Conservation (phyloP, 2,113 vertebrate genomes). For the Maccullochella peelii region DNA sequence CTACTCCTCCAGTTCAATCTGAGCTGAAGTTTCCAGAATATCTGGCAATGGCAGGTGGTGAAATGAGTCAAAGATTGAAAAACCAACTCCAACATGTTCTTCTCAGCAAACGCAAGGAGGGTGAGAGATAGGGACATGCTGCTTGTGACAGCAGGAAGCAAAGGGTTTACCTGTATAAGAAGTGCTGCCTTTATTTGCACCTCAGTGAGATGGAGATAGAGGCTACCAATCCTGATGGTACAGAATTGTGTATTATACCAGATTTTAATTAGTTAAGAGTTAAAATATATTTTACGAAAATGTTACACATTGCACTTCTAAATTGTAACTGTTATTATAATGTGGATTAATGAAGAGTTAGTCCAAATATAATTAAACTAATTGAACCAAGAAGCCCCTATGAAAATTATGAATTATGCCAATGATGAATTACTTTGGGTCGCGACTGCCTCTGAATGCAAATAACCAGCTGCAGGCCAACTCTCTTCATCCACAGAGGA, state of each 20-base stretch:
- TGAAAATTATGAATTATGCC: neutral
- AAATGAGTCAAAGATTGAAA: neutral
- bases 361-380: neutral
- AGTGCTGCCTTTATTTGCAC: neutral
- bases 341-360: neutral
- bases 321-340: neutral
- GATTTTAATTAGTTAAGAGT: neutral
- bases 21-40: no score
- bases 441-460: neutral
- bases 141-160: neutral
- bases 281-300: no score
- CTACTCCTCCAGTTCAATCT: constrained; percentile 1
- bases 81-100: neutral
- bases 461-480: neutral
- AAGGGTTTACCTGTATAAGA: neutral
- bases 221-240: neutral
- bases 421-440: neutral
- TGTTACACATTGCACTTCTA: neutral
- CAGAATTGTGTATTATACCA: neutral
- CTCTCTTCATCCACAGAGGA: neutral
- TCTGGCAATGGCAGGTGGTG: neutral
- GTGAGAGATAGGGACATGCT: neutral
- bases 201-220: neutral
- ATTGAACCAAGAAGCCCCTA: neutral
- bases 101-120: neutral